Conservation (phyloP, 2,888 invertebrate species). For the Phlogophora meticulosa region DNA sequence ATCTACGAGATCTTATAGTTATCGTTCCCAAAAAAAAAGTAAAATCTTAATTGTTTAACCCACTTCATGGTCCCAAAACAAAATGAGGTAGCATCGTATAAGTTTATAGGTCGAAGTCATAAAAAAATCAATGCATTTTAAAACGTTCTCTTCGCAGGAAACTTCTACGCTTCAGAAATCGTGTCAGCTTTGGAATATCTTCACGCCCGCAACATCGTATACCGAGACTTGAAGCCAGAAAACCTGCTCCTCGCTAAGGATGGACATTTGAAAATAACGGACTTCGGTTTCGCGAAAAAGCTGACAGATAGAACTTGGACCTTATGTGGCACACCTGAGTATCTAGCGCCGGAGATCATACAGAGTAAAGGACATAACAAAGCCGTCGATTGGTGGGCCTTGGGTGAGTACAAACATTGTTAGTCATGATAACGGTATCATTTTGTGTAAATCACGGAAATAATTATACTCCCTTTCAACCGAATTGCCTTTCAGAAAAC, state of each 20-base stretch:
- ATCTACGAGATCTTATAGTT: neutral
- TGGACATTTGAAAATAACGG: constrained; percentile 99
- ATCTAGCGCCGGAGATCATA: constrained; percentile 99
- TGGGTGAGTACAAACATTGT: constrained; percentile 91
- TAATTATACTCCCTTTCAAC: constrained; percentile 46
- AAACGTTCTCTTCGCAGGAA: constrained; percentile 88
- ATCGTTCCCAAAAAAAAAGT: constrained; percentile 15
- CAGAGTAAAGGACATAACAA: constrained; percentile 99
- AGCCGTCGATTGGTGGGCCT: constrained; percentile 99
- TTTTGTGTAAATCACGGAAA: constrained; percentile 43
- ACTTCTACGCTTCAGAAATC: constrained; percentile 98
- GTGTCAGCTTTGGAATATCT: constrained; percentile 98
- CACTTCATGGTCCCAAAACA: constrained; percentile 5
- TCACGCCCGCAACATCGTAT: constrained; percentile 96
- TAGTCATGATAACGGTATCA: constrained; percentile 26
- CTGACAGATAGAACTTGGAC: constrained; percentile 99
- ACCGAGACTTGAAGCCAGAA: constrained; percentile 97
- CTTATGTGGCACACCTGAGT: constrained; percentile 98
- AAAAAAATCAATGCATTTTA: constrained; percentile 54
- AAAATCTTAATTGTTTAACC: constrained; percentile 10
- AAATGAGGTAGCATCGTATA: constrained; percentile 38
- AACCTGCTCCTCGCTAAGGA: constrained; percentile 97
- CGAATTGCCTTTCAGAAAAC: constrained; percentile 55
- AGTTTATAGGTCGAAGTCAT: constrained; percentile 39
- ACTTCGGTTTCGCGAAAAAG: constrained; percentile 99